Evolutionary conservation across 2,113 vertebrate species (phyloP), one percentile per base, ranked within the genome.

Genomic region (Hyperoodon ampullatus): DNA sequence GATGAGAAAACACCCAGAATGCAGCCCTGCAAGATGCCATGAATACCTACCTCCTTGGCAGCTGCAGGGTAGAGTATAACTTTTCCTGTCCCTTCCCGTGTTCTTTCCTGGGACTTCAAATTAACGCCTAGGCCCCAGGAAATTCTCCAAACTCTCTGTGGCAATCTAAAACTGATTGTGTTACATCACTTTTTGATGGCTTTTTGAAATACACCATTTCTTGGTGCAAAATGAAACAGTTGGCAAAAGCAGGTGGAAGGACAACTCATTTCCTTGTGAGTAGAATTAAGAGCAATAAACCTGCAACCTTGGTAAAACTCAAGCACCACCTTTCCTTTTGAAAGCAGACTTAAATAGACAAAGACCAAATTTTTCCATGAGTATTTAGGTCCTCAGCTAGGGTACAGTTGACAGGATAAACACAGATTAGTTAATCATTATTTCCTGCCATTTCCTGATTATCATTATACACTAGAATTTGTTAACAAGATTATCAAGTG

Each of bases 61-160:
- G 42, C 61, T 94, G 33, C 30, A 77, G 75, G 30, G 70, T 15
- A 24, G 44, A 35, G 3, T 2, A 28, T 5, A 90, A 24, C 21
- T 93, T 70, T 58, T 33, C 78, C 47, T 47, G 1, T 55, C 35
- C n/a, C 7, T 81, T 80, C 50, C 53, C 50, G 0, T 18, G 61
- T 50, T 35, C 68, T 94, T 86, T 74, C 58, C 89, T 92, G 50
- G 50, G 44, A 87, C 47, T 98, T 97, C 86, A 83, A n/a, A 86
- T 78, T 68, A 86, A 82, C 33, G 91, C 7, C 4, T 9, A 53
- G 63, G 11, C 35, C 66, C 86, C 88, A 74, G n/a, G 83, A 97
- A 95, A 95, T 66, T 89, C 83, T 61, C 70, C 24, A 80, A 80
- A 58, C 11, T 26, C 16, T 87, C 26, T 24, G 4, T 5, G 5